Conservation (phyloP, 2,113 vertebrate genomes). For the Neofelis nebulosa region DNA sequence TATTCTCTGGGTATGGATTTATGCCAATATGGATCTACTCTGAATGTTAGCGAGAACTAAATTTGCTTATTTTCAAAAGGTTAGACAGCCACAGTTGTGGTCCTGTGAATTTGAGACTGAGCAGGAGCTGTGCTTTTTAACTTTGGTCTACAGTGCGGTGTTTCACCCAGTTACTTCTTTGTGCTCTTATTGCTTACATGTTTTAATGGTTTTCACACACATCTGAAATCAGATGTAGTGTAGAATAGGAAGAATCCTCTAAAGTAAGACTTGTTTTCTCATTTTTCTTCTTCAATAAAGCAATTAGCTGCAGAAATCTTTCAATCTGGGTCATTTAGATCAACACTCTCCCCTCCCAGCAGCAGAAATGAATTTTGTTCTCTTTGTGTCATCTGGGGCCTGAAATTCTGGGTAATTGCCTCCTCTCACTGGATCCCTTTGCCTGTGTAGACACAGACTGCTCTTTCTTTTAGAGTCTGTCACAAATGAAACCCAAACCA, state of each 20-base stretch:
- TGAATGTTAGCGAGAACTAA: slow-evolving; percentile 67
- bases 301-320: slow-evolving; percentile 27
- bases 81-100: slow-evolving; percentile 45
- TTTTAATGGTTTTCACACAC: slow-evolving; percentile 3
- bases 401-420: slow-evolving; percentile 81
- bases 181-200: neutral
- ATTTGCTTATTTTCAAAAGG: slow-evolving; percentile 77
- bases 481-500: slow-evolving; percentile 55
- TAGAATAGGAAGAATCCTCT: neutral
- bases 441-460: slow-evolving; percentile 54
- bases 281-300: slow-evolving; percentile 3
- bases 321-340: neutral
- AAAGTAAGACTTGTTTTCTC: slow-evolving; percentile 27
- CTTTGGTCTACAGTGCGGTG: neutral
- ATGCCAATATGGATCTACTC: slow-evolving; percentile 40
- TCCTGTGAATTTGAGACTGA: neutral
- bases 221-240: neutral
- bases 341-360: neutral
- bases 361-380: slow-evolving; percentile 48
- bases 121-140: neutral
- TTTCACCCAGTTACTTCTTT: neutral
- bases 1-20: slow-evolving; percentile 41
- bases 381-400: slow-evolving; percentile 78
- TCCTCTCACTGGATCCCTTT: slow-evolving; percentile 24
- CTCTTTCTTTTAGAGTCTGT: slow-evolving; percentile 57